Conservation (phyloP, 1,140 invertebrate genomes). For the Brachystomella parvula region DNA sequence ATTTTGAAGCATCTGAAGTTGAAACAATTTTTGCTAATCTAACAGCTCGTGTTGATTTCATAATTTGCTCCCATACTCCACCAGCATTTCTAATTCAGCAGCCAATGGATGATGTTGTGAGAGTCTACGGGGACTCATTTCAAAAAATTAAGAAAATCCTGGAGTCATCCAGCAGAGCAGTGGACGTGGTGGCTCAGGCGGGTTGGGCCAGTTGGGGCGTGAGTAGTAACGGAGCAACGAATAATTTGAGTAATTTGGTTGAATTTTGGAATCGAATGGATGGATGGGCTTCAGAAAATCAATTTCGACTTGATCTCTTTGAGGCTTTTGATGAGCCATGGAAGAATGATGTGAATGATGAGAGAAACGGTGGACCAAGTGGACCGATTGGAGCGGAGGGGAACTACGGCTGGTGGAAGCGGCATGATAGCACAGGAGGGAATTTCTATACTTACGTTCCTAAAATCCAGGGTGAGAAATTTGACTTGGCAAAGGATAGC, state of each 20-base stretch:
- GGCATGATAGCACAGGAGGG: neutral
- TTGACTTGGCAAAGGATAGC: too few relatives aligned
- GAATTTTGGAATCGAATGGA: slow-evolving; percentile 22
- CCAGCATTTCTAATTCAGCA: neutral
- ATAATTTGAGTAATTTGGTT: slow-evolving; percentile 16
- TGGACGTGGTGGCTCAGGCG: slow-evolving; percentile 15
- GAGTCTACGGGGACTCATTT: neutral
- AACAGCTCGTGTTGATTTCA: neutral
- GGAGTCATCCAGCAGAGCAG: neutral
- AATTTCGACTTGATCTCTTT: slow-evolving; percentile 18
- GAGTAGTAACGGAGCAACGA: slow-evolving; percentile 11
- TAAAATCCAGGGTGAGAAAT: slow-evolving; percentile 14
- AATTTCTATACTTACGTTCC: slow-evolving; percentile 4
- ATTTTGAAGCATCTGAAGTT: neutral
- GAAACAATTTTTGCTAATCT: neutral
- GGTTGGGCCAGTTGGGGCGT: slow-evolving; percentile 19
- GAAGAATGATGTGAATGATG: slow-evolving; percentile 5
- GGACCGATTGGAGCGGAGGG: slow-evolving; percentile 14
- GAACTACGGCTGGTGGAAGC: slow-evolving; percentile 16
- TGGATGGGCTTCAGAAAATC: neutral
- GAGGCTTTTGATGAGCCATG: slow-evolving; percentile 22
- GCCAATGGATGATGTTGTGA: neutral
- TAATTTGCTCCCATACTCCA: neutral
- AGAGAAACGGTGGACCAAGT: neutral
- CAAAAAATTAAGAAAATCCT: neutral